Conservation (phyloP, 1,140 invertebrate species). For the Cyclargus thomasi region DNA sequence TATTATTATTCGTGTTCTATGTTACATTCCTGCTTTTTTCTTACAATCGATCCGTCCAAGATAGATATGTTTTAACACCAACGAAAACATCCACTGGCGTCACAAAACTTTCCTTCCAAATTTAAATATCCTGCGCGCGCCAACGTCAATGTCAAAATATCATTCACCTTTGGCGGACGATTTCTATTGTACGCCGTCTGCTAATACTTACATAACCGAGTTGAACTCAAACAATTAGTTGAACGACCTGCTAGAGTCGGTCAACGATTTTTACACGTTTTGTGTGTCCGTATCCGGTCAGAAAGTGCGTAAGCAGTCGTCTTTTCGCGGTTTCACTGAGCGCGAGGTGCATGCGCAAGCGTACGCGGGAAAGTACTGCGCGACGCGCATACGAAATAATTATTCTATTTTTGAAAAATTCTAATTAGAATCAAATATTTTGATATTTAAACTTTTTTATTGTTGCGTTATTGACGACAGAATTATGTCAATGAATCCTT, state of each 20-base stretch:
- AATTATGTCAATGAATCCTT: neutral
- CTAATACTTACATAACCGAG: conserved; percentile 11
- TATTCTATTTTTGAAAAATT: conserved; percentile 19
- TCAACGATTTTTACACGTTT: conserved; percentile 29
- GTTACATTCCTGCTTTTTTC: too few species aligned
- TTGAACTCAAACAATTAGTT: conserved; percentile 18
- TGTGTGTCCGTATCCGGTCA: conserved; percentile 45
- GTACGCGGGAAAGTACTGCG: conserved; percentile 40
- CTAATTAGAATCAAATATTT: neutral
- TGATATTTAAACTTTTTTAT: neutral
- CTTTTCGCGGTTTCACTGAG: conserved; percentile 42
- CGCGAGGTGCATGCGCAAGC: conserved; percentile 38
- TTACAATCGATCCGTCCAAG: too few species aligned
- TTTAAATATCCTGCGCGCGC: conserved; percentile 10
- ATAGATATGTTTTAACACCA: too few species aligned
- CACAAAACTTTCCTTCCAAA: too few species aligned
- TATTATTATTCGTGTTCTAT: too few species aligned
- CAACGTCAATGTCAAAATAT: conserved; percentile 12
- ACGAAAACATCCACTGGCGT: too few species aligned
- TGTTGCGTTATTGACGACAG: neutral
- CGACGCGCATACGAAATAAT: conserved; percentile 25
- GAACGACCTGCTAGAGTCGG: conserved; percentile 13
- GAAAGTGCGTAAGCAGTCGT: conserved; percentile 44
- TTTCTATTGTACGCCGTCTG: conserved; percentile 6
- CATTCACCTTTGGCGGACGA: conserved; percentile 6